phyloP scores from a whole-genome alignment of 2,113 vertebrate genomes.

The Buteo buteo region DNA sequence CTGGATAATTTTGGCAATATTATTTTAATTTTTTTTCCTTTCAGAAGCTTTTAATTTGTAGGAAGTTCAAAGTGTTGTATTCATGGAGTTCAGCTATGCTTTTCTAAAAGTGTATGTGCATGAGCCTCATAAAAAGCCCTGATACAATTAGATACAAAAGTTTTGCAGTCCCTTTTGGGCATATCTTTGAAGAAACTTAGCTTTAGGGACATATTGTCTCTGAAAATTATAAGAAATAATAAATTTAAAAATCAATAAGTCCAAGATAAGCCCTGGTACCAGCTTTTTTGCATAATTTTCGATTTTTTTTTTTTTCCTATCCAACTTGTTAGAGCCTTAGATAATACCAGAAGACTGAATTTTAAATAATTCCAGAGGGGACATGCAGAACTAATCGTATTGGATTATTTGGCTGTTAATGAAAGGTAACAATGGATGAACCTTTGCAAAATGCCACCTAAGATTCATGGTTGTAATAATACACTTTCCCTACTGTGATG shows the following conservation, averaged over 20 bases:
- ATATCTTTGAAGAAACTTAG: background rate
- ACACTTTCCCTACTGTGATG: background rate
- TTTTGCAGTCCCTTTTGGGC: background rate
- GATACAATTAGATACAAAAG: background rate
- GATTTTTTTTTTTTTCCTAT: background rate
- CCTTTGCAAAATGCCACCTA: background rate
- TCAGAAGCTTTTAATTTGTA: background rate
- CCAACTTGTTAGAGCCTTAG: background rate
- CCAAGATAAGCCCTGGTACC: background rate
- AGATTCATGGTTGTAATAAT: background rate
- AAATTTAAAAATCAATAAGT: background rate
- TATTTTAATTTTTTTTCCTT: background rate
- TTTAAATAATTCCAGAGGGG: background rate
- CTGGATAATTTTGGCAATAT: background rate
- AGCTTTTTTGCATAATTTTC: background rate
- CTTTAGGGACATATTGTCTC: background rate
- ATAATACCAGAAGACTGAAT: background rate
- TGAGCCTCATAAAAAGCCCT: background rate
- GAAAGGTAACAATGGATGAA: background rate
- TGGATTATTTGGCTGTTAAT: constrained; percentile 17
- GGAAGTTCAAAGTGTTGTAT: background rate
- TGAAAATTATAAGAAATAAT: background rate
- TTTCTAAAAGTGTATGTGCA: background rate
- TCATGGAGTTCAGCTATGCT: background rate
- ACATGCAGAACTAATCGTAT: background rate